Base-by-base conservation (phyloP, 2,888 invertebrate species). In the Xylocampa areola region DNA sequence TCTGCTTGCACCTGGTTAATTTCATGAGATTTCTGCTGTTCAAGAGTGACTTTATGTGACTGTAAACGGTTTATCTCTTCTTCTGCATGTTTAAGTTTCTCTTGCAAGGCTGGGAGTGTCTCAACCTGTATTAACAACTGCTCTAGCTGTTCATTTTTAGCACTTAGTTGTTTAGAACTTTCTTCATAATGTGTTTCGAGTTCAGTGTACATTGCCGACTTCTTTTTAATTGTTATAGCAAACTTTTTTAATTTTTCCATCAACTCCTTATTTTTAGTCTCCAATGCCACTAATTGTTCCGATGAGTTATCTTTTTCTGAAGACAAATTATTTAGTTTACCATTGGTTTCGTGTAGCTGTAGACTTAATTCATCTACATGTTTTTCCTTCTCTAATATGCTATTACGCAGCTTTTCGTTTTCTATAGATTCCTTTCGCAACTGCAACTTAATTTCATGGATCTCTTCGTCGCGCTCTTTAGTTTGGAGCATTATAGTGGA, bases 181-280 rank as follows among this genome's bases (percentile, higher is more conserved):
- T 90, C 88, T 27, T 78, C 77, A 29, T 88, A 79, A 67, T 94
- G 95, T 36, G 86, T 82, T 87, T 97, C 96, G 27, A 97, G 84
- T 64, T 97, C 96, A 27, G 95, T 91, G 70, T 95, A 96, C 63
- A 95, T 94, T 0, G 92, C 82, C 0, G 95, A 94, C 79, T 97
- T 97, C 81, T 96, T 97, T 84, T 97, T 97, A 7, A 97, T 91
- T 78, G 95, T 96, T 0, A 96, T 94, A 0, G 97, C 97, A 76
- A 96, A 95, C 78, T 97, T 97, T 79, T 97, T 97, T 79, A 97
- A 94, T 85, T 97, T 97, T 52, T 97, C 97, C 48, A 96, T 85
- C 61, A 96, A 95, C 44, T 96, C 96, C 75, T 95, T 96, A 67
- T 96, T 95, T 79, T 96, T 96, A 5, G 81, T 89, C 76, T 96